Base-by-base conservation (phyloP, 2,797 vertebrate genomes). In the Coluber constrictor region DNA sequence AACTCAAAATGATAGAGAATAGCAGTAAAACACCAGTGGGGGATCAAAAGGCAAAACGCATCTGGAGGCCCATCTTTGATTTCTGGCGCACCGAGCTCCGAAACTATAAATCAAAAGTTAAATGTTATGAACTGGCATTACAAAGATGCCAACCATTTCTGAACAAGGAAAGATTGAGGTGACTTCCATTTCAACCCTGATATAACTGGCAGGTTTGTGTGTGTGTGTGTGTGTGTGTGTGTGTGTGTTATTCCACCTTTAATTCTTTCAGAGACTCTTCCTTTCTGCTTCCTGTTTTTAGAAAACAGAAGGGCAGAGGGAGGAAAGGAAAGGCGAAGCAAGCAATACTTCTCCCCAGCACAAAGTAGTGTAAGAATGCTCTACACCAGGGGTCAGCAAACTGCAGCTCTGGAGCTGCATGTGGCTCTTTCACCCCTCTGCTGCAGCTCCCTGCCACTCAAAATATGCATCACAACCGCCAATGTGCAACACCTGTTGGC, bases 21-120 rank as follows among this genome's bases (percentile, higher is more conserved):
- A 95, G 27, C 90, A 83, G 20, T 70, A 93, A 91, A 95, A 93
- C 54, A 79, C 91, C 56, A 54, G 55, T 90, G 51, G 55, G n/a
- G 92, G 74, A 87, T 95, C 70, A 95, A 86, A 94, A 94, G 55
- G 37, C 66, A 91, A 88, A 89, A 90, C 3, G 61, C 5, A 25
- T 37, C 59, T 90, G 63, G n/a, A 3, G 54, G 60, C 29, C 29
- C 16, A 47, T 74, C 54, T 55, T 59, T 70, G 70, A 12, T 94
- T 60, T 3, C 91, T 5, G 13, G 57, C 66, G 51, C 91, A 70
- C 60, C 57, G 0, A 47, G 89, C 27, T 93, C 55, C 6, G 83
- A 88, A 94, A 54, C 51, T 87, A 51, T 92, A 95, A 96, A 94
- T 88, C 92, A 90, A 95, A 94, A 93, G 23, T 6, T 94, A 94